These are phyloP conservation scores for Anguilla japonica DNA, from an alignment of 2,113 vertebrate genomes.

Conservation along the genomic window DNA sequence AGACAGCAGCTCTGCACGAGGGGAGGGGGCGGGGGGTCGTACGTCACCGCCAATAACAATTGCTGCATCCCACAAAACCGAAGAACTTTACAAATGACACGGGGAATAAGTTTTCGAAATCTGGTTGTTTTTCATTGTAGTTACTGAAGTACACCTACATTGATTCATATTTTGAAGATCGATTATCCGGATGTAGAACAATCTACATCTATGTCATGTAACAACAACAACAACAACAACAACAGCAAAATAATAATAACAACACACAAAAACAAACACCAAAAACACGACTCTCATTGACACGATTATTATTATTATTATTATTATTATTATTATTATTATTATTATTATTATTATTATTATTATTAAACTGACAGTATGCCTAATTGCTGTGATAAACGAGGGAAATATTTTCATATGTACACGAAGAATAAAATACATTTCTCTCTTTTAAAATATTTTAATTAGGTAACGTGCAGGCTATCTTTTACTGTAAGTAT, in stretches of 20 bases:
- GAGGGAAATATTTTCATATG: neutral
- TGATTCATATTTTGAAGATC: neutral
- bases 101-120: slow-evolving; percentile 8
- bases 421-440: neutral
- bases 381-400: neutral
- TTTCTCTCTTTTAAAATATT: neutral
- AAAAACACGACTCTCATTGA: no score
- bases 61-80: slow-evolving; percentile 44
- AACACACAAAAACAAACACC: neutral
- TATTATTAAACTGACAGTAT: no score
- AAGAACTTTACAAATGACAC: slow-evolving; percentile 7
- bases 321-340: no score
- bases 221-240: neutral
- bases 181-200: neutral
- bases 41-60: slow-evolving; percentile 69
- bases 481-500: neutral
- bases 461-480: neutral
- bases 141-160: neutral
- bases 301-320: no score
- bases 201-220: neutral
- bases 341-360: no score
- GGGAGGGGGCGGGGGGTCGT: slow-evolving; percentile 45
- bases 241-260: neutral
- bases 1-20: slow-evolving; percentile 39
- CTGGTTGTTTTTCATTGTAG: neutral